These are phyloP conservation scores for Sorex araneus DNA, from an alignment of 2,113 vertebrate species.

Conservation along the genomic window DNA sequence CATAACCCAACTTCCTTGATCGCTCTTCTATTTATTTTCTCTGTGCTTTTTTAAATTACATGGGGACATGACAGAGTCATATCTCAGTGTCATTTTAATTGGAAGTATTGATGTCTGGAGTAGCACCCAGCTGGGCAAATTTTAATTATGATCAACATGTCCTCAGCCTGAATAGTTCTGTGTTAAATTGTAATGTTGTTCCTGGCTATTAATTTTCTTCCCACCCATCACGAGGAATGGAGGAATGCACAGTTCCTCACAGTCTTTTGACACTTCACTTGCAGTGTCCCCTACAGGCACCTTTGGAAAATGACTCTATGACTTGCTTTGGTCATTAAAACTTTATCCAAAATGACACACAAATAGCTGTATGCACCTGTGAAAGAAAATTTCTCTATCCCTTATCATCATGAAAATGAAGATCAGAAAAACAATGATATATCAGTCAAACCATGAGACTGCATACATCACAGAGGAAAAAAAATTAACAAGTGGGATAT, in stretches of 20 bases:
- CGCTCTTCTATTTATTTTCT: constrained; percentile 81
- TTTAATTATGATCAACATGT: constrained; percentile 83
- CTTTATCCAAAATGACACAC: no score
- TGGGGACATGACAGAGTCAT: constrained; percentile 76
- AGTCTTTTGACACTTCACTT: neutral
- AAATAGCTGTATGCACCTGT: no score
- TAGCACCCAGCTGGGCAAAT: constrained; percentile 78
- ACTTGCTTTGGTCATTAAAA: neutral
- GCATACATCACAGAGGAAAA: no score
- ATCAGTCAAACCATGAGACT: no score
- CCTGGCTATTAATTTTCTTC: neutral
- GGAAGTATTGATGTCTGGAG: constrained; percentile 87
- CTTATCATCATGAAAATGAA: no score
- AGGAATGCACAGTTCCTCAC: neutral
- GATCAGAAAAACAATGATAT: no score
- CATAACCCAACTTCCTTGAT: constrained; percentile 77
- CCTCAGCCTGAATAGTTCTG: constrained; percentile 69
- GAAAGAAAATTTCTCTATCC: no score
- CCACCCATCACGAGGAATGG: neutral
- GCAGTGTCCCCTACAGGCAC: neutral
- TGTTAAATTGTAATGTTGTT: constrained; percentile 13
- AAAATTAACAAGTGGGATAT: no score
- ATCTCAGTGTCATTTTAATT: constrained; percentile 85
- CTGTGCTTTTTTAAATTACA: constrained; percentile 86
- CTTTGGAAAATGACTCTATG: neutral